phyloP scores from a whole-genome alignment of 2,113 vertebrate genomes.

The Aphyosemion australe region DNA sequence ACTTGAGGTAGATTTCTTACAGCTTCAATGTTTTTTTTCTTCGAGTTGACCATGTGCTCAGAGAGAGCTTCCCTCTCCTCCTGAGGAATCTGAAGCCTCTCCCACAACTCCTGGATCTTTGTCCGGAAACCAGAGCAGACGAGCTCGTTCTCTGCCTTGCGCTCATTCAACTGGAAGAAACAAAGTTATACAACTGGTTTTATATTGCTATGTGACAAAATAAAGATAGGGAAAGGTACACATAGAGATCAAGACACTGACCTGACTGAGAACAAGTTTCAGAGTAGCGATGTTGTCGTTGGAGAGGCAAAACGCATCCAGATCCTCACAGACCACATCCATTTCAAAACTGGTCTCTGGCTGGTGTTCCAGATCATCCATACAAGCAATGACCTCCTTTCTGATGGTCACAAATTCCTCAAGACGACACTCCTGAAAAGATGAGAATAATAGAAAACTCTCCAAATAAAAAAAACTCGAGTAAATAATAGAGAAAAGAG shows the following conservation, averaged over 20 bases:
- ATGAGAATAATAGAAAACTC: background rate
- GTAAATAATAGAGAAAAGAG: background rate
- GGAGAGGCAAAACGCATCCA: slow-evolving; percentile 89
- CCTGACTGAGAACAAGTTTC: slow-evolving; percentile 84
- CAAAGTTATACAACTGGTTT: background rate
- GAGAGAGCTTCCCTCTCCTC: slow-evolving; percentile 81
- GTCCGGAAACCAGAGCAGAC: slow-evolving; percentile 78
- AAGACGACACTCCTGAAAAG: slow-evolving; percentile 79
- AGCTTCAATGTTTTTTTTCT: slow-evolving; percentile 79
- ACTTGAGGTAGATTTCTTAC: slow-evolving; percentile 76
- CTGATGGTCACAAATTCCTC: slow-evolving; percentile 84
- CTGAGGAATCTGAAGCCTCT: slow-evolving; percentile 81
- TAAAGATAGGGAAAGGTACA: too few species aligned
- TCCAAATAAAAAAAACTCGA: background rate
- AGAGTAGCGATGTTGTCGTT: slow-evolving; percentile 85
- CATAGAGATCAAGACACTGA: slow-evolving; percentile 35
- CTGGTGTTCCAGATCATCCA: slow-evolving; percentile 87
- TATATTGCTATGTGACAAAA: too few species aligned
- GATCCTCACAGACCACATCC: slow-evolving; percentile 87
- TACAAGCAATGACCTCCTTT: slow-evolving; percentile 82
- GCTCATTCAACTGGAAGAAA: slow-evolving; percentile 79
- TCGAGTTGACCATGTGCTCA: slow-evolving; percentile 76
- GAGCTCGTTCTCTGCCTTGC: slow-evolving; percentile 79
- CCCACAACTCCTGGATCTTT: slow-evolving; percentile 86
- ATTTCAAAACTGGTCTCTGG: slow-evolving; percentile 90